These are phyloP conservation scores for Heterotilapia buettikoferi DNA, from an alignment of 2,113 vertebrate species.

Conservation along the genomic window DNA sequence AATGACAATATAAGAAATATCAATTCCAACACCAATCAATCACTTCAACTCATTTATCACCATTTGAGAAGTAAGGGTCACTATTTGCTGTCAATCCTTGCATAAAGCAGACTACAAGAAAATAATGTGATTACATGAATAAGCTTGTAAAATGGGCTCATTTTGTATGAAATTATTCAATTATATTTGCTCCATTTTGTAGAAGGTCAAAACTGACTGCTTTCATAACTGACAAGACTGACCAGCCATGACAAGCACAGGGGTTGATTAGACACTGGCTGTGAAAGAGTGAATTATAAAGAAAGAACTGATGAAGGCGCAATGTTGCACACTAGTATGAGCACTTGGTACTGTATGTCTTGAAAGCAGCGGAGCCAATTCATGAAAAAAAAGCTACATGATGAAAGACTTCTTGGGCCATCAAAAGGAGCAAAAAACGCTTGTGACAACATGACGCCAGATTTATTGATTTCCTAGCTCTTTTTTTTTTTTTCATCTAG, in stretches of 20 bases:
- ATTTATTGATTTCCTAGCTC: constrained; percentile 68
- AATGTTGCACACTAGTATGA: not conserved
- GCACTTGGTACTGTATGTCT: not conserved
- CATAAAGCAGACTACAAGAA: not conserved
- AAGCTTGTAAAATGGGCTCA: not conserved
- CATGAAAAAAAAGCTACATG: constrained; percentile 47
- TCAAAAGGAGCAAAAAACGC: constrained; percentile 37
- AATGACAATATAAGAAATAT: no score
- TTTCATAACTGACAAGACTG: not conserved
- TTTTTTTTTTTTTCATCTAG: constrained; percentile 40
- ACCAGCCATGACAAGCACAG: not conserved
- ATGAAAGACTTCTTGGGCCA: constrained; percentile 66
- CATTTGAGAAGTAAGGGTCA: not conserved
- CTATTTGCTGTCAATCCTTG: not conserved
- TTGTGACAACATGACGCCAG: constrained; percentile 62
- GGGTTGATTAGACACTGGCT: not conserved
- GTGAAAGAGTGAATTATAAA: constrained; percentile 1
- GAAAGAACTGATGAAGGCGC: not conserved
- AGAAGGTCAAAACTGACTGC: not conserved
- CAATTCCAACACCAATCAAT: not conserved
- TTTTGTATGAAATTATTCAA: not conserved
- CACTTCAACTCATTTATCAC: not conserved
- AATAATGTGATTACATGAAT: not conserved
- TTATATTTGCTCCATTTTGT: not conserved
- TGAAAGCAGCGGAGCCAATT: constrained; percentile 28